phyloP scores from a whole-genome alignment of 2,113 vertebrate species.

The Propithecus coquereli region DNA sequence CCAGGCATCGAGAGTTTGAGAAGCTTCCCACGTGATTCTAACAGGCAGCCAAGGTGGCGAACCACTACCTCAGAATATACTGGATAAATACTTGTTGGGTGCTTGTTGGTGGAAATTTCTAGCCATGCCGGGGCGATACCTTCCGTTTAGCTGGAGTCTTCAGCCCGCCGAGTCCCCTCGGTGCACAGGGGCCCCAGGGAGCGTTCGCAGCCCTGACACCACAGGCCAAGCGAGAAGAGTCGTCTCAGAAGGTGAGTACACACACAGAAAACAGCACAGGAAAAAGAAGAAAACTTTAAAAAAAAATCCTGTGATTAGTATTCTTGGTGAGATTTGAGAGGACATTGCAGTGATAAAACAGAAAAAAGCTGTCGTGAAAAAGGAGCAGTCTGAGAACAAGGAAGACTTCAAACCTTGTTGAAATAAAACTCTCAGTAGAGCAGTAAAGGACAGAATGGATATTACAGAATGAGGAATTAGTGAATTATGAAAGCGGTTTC shows the following conservation, averaged over 20 bases:
- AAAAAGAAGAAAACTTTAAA: background rate
- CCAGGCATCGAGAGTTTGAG: background rate
- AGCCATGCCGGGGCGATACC: background rate
- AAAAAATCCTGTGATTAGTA: slow-evolving; percentile 41
- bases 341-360: background rate
- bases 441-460: slow-evolving; percentile 25
- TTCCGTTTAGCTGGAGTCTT: background rate
- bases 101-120: background rate
- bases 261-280: background rate
- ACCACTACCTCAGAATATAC: background rate
- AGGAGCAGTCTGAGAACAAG: slow-evolving; percentile 42
- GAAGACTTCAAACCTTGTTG: slow-evolving; percentile 2
- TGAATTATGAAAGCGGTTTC: slow-evolving; percentile 33
- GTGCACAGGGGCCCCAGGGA: background rate
- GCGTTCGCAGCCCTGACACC: background rate
- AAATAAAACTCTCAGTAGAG: slow-evolving; percentile 43
- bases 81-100: background rate
- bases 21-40: background rate
- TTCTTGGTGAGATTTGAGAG: slow-evolving; percentile 26
- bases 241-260: background rate
- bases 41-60: background rate
- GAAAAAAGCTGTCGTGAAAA: background rate
- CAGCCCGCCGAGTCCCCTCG: background rate
- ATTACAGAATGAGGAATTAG: background rate
- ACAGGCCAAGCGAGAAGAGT: background rate